Conservation (phyloP, 2,888 invertebrate species). For the Pheosia tremula region DNA sequence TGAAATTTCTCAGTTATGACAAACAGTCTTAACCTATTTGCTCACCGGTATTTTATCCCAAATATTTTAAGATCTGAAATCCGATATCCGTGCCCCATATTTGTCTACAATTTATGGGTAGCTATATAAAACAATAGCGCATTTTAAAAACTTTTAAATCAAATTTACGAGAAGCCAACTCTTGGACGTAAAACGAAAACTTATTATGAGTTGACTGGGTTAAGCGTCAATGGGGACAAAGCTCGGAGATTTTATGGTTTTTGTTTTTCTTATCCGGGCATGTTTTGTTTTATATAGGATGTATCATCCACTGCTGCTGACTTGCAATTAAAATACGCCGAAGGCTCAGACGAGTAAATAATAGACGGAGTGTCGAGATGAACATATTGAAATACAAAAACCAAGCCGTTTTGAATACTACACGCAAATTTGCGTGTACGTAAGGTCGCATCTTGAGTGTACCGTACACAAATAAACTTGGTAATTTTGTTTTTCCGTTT, state of each 20-base stretch:
- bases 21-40: slow-evolving; percentile 1
- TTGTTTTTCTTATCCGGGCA: slow-evolving; percentile 1
- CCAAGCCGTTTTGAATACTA: too few species aligned
- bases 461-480: too few species aligned
- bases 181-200: neutral
- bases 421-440: too few species aligned
- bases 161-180: neutral
- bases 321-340: neutral
- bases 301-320: too few species aligned
- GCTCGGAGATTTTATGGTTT: neutral
- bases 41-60: neutral
- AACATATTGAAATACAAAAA: too few species aligned
- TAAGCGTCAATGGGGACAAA: neutral
- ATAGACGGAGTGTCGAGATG: too few species aligned
- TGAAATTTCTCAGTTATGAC: neutral
- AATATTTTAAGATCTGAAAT: neutral
- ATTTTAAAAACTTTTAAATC: neutral
- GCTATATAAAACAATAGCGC: neutral
- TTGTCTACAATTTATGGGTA: neutral
- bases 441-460: too few species aligned
- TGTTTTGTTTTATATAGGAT: neutral
- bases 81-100: neutral
- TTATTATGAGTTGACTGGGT: slow-evolving; percentile 3
- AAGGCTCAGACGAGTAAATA: neutral
- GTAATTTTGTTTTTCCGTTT: too few species aligned